Base-by-base conservation (phyloP, 2,113 vertebrate species). In the Osmerus mordax region DNA sequence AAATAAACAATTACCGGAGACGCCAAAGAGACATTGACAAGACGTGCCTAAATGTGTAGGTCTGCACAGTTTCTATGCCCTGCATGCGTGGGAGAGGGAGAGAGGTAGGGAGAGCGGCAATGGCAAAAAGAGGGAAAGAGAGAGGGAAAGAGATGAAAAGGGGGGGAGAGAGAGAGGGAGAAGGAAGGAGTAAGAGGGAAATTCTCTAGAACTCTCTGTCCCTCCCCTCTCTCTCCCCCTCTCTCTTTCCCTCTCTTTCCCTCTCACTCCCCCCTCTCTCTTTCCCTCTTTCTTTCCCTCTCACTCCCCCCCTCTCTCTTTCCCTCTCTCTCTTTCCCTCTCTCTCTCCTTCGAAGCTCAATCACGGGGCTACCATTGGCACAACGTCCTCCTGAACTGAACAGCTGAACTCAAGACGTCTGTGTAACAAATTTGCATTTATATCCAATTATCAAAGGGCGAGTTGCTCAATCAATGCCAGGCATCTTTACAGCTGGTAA, bases 351-450 rank as follows among this genome's bases (percentile, higher is more conserved):
- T 9, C 9, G 41, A 47, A 32, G 19, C 28, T 5, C 16, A 25
- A n/a, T 16, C 14, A 36, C 32, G 7, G 32, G 32, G 32, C 2
- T 36, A 7, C 32, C 32, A 36, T 36, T 36, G 7, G 4, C 32
- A 21, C 1, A 55, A 55, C 2, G 2, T 15, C 14, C 13, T 41
- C 5, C 25, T n/a, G 3, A 28, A 41, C 6, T 51, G 19, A 47
- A 21, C 19, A 16, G 5, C 18, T n/a, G 19, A 65, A 25, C 14
- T 1, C 72, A 84, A 29, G 66, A 81, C 70, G 66, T 65, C 4
- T 14, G 28, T 2, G 47, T 72, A 62, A 72, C 68, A 79, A 59
- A 73, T 88, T 87, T 77, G 79, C 84, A 83, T 88, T 78, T 83
- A 81, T 79, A 89, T 78, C 68, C 7, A 77, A 32, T 53, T 29